phyloP scores from a whole-genome alignment of 2,888 invertebrate species.

The Crossocerus cetratus region DNA sequence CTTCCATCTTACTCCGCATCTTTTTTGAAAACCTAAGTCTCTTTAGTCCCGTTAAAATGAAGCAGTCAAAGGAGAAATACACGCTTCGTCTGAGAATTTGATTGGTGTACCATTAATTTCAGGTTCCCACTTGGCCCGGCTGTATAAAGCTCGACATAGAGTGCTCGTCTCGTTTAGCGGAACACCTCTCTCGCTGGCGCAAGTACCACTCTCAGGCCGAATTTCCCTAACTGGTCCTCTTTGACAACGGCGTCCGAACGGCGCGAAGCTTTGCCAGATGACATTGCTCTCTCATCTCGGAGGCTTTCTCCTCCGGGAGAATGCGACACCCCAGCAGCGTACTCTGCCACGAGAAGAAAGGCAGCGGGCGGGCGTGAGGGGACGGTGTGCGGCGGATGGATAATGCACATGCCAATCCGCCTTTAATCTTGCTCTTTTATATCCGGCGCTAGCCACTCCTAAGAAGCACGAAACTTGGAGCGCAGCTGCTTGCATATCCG shows the following conservation, averaged over 20 bases:
- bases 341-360: slow-evolving; percentile 4
- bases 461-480: slow-evolving; percentile 45
- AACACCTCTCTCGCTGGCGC: no score
- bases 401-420: slow-evolving; percentile 38
- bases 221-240: not conserved
- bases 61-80: no score
- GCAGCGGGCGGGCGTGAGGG: slow-evolving; percentile 17
- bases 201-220: no score
- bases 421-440: slow-evolving; percentile 42
- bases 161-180: no score
- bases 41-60: no score
- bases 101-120: no score
- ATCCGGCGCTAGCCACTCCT: slow-evolving; percentile 26
- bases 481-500: slow-evolving; percentile 35
- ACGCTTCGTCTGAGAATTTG: no score
- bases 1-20: no score
- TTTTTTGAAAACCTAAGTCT: no score
- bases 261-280: not conserved
- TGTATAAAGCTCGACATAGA: no score
- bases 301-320: not conserved
- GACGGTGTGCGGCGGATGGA: slow-evolving; percentile 19
- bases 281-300: not conserved
- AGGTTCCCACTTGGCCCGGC: no score
- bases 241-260: not conserved
- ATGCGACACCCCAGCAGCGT: slow-evolving; percentile 1